phyloP scores from a whole-genome alignment of 2,797 vertebrate genomes.

The Phataginus tetradactyla region DNA sequence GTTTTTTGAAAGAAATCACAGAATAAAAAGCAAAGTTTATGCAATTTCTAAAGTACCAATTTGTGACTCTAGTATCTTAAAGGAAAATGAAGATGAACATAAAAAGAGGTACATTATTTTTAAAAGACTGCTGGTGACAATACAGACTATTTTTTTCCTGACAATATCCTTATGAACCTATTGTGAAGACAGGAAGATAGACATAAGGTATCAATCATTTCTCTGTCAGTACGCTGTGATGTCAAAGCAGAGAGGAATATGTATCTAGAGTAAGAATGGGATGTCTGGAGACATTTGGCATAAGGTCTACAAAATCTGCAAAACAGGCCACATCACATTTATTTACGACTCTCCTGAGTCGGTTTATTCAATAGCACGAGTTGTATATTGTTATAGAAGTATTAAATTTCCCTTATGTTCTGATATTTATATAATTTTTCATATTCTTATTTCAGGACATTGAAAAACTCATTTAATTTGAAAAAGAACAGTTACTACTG shows the following conservation, averaged over 20 bases:
- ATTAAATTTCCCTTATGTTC: neutral
- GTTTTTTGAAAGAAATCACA: conserved; percentile 35
- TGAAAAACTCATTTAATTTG: neutral
- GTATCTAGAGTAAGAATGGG: neutral
- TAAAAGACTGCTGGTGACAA: neutral
- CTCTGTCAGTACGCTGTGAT: conserved; percentile 60
- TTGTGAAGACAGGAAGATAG: conserved; percentile 54
- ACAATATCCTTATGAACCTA: conserved; percentile 44
- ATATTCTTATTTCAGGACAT: neutral
- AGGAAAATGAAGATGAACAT: conserved; percentile 48
- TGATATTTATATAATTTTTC: neutral
- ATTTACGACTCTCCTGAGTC: neutral
- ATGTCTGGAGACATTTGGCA: neutral
- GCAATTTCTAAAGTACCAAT: neutral
- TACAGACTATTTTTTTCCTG: neutral
- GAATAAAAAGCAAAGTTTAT: conserved; percentile 13
- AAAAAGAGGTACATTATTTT: conserved; percentile 16
- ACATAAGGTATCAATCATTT: conserved; percentile 67
- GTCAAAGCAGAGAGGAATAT: conserved; percentile 46
- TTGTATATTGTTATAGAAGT: neutral
- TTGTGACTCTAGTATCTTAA: conserved; percentile 7
- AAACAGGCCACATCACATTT: neutral
- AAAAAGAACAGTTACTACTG: neutral
- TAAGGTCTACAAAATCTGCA: neutral
- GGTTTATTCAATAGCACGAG: neutral